Conservation (phyloP, 2,797 vertebrate species). For the Atherinosoma microstoma region DNA sequence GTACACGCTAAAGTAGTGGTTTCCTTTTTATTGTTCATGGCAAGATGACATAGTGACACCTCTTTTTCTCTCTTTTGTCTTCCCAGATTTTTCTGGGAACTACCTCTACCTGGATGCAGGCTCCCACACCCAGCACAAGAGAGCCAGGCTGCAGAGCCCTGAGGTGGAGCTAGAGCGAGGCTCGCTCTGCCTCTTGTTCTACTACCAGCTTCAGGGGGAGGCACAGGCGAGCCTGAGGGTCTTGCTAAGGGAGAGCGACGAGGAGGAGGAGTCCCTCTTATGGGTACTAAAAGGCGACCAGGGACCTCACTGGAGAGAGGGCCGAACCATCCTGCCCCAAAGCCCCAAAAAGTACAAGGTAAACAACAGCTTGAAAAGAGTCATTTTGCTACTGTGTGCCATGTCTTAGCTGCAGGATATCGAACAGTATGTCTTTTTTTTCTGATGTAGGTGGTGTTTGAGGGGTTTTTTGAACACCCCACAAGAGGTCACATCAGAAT, state of each 20-base stretch:
- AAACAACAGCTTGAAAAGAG: not conserved
- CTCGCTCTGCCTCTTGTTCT: slow-evolving; percentile 91
- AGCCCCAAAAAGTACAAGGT: slow-evolving; percentile 94
- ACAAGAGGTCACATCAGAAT: slow-evolving; percentile 91
- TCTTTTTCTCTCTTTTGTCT: not conserved
- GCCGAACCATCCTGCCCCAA: slow-evolving; percentile 92
- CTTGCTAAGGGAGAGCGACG: slow-evolving; percentile 86
- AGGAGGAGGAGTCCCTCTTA: slow-evolving; percentile 90
- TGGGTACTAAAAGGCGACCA: slow-evolving; percentile 92
- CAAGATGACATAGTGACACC: not conserved
- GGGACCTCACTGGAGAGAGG: slow-evolving; percentile 92
- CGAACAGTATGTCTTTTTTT: not conserved
- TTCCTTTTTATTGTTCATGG: not conserved
- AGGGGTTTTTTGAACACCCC: slow-evolving; percentile 90
- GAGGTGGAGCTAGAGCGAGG: slow-evolving; percentile 87
- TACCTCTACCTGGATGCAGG: slow-evolving; percentile 87
- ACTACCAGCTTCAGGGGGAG: slow-evolving; percentile 90
- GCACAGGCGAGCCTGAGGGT: slow-evolving; percentile 89
- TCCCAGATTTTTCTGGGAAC: slow-evolving; percentile 79
- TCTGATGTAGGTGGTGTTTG: slow-evolving; percentile 89
- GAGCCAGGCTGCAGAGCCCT: slow-evolving; percentile 90
- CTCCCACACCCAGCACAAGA: slow-evolving; percentile 84
- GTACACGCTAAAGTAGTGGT: too few species aligned
- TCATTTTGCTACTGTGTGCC: not conserved
- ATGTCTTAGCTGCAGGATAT: not conserved